Conservation (phyloP, 1,140 invertebrate species). For the Babylonia areolata region DNA sequence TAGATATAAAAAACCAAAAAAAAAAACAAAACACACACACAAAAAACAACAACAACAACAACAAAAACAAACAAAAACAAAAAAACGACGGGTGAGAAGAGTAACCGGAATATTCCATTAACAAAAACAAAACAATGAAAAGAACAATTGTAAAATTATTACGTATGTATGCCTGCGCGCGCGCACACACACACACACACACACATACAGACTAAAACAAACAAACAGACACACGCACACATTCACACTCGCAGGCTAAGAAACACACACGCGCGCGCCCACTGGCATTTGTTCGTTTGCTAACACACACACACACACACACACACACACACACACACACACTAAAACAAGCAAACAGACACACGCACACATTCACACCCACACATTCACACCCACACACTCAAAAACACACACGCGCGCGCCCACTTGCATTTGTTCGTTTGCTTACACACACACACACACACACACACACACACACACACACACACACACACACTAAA, state of each 20-base stretch:
- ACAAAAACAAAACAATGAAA: too few species aligned
- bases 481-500: not conserved
- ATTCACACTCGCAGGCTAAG: not conserved
- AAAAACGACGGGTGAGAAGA: too few species aligned
- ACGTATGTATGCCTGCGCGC: too few species aligned
- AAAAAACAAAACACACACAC: too few species aligned
- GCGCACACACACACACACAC: not conserved
- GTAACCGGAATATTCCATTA: too few species aligned
- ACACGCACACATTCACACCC: not conserved
- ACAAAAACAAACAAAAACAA: too few species aligned
- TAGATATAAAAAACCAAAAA: too few species aligned
- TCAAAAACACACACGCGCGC: not conserved
- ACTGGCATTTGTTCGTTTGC: too few species aligned
- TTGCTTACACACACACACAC: not conserved
- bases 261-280: not conserved
- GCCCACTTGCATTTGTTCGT: too few species aligned
- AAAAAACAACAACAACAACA: too few species aligned
- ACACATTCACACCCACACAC: slow-evolving; percentile 1
- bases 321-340: not conserved
- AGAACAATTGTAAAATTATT: too few species aligned
- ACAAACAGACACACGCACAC: not conserved
- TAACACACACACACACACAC: not conserved
- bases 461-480: not conserved
- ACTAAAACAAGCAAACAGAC: too few species aligned
- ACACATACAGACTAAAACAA: not conserved